Base-by-base conservation (phyloP, 1,140 invertebrate genomes). In the Harlomillsia oculata region DNA sequence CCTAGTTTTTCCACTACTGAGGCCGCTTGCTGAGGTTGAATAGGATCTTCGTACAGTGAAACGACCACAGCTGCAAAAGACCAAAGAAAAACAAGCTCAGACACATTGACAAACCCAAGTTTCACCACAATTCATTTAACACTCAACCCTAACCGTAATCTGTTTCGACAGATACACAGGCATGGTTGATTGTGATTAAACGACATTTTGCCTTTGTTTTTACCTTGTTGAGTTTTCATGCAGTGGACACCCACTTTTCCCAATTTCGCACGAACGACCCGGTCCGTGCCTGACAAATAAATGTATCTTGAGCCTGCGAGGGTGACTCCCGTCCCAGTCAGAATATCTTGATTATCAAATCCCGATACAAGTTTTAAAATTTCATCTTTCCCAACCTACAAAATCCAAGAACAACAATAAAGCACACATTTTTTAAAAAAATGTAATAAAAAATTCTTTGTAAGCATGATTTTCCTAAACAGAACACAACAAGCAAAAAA, bases 1-100 rank as follows among this genome's bases (percentile, higher is more conserved):
- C 89, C 88, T 80, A 92, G 80, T 79, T 91, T 91, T 82, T 92
- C 89, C 73, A 91, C 88, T 74, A 91, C 87, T 66, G 86, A 89
- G 72, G 88, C 88, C 70, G 87, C 87, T 77, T 92, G 89, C 76
- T 91, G 87, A 73, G 89, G 88, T 77, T 91, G 87, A 75, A 91
- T 88, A 69, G 88, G 88, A 77, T 91, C 87, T 80, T 91, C 87
- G 71, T 92, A 92, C 69, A 91, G 80, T 71, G 87, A 87, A 72
- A 92, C 82, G 72, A 92, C 87, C 72, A 91, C 85, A 71, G 88
- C 85, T 87, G 77, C 5, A 79, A 79, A 52, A 69, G 69, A 75
- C 74, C 13, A 46, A 34, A 34, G n/a, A n/a, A 8, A 8, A 34
- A 34, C 8, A 34, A 34, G 32, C 32, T n/a, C 8, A 34, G n/a